Conservation (phyloP, 1,140 invertebrate genomes). For the Sycophaga agraensis region DNA sequence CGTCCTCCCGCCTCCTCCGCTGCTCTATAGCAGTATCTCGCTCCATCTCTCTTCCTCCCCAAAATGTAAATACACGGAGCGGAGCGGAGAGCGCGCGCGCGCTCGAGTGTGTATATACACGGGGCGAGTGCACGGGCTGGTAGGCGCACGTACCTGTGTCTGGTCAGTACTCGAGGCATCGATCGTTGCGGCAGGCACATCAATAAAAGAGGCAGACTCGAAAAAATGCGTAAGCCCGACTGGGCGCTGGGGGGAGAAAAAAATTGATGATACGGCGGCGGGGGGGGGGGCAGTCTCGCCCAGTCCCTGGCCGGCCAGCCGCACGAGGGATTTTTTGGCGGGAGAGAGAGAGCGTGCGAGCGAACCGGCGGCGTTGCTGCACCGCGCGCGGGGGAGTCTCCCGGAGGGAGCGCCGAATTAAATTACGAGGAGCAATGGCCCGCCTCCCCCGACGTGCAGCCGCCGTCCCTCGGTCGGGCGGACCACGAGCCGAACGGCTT, state of each 20-base stretch:
- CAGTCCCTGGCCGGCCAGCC: too few species aligned
- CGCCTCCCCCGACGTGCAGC: too few species aligned
- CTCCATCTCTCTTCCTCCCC: not conserved
- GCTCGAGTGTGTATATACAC: not conserved
- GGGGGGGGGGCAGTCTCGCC: not conserved
- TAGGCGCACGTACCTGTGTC: not conserved
- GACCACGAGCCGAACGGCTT: too few species aligned
- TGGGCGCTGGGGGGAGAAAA: too few species aligned
- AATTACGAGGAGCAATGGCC: too few species aligned
- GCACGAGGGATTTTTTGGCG: conserved; percentile 1
- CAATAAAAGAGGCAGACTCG: not conserved
- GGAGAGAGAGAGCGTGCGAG: not conserved
- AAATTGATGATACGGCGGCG: too few species aligned
- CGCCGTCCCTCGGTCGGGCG: too few species aligned
- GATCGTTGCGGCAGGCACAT: not conserved
- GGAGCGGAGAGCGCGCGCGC: not conserved
- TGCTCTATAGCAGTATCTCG: not conserved
- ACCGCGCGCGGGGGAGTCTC: too few species aligned
- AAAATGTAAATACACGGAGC: conserved; percentile 17
- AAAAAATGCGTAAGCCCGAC: not conserved
- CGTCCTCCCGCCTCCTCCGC: not conserved
- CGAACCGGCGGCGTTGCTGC: not conserved
- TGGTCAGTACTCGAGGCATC: not conserved
- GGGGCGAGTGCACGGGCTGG: too few species aligned
- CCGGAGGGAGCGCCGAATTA: too few species aligned